Conservation (phyloP, 2,113 vertebrate genomes). For the Myrmecobius fasciatus region DNA sequence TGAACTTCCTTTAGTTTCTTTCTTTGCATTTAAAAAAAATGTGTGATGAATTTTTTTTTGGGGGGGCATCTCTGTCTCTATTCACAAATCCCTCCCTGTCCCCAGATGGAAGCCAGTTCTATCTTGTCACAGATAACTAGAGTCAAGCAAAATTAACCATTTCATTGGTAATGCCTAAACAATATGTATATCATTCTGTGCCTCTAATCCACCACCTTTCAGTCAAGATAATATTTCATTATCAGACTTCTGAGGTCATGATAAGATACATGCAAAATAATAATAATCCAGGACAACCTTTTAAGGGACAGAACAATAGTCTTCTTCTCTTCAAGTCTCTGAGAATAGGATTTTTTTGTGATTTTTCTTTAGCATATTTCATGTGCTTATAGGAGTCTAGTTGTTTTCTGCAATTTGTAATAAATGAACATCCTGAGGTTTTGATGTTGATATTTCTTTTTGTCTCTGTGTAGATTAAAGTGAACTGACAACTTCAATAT, state of each 20-base stretch:
- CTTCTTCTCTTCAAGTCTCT: neutral
- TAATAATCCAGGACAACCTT: neutral
- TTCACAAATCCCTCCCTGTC: neutral
- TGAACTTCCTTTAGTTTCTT: neutral
- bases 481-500: too few species aligned
- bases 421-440: neutral
- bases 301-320: neutral
- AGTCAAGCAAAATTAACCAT: neutral
- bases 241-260: neutral
- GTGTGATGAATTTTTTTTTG: neutral
- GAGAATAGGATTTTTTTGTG: neutral
- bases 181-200: neutral
- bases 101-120: neutral
- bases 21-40: neutral
- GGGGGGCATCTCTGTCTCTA: neutral
- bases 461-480: neutral
- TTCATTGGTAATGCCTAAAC: neutral
- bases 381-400: neutral
- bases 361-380: neutral
- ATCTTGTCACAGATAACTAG: neutral
- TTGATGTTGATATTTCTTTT: neutral
- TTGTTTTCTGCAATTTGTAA: slow-evolving; percentile 9
- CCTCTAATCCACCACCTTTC: neutral
- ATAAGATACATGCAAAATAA: neutral
- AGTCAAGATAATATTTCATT: neutral